phyloP scores from a whole-genome alignment of 2,888 invertebrate genomes.

The Tholera decimalis region DNA sequence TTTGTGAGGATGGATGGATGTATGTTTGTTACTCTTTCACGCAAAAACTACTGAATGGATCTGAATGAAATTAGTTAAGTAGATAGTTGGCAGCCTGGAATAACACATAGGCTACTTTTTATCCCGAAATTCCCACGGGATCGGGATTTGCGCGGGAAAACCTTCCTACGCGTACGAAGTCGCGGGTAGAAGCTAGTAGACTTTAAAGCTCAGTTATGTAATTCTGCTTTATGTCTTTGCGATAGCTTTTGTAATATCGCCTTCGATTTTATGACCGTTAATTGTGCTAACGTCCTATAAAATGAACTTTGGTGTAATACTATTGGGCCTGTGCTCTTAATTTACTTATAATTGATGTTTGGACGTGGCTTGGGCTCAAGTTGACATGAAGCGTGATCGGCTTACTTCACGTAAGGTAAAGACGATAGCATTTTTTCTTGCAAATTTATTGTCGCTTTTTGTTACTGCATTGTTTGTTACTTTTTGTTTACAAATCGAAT shows the following conservation, averaged over 20 bases:
- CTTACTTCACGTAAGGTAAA: background rate
- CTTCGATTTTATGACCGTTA: slow-evolving; percentile 64
- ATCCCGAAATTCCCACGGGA: too few species aligned
- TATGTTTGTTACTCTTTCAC: too few species aligned
- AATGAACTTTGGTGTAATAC: slow-evolving; percentile 48
- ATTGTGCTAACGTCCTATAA: slow-evolving; percentile 68
- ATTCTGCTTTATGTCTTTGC: slow-evolving; percentile 75
- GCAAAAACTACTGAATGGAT: too few species aligned
- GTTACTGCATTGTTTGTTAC: background rate
- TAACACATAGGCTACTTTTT: too few species aligned
- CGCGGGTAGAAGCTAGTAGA: too few species aligned
- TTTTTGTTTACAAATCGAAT: slow-evolving; percentile 22
- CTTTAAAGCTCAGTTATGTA: slow-evolving; percentile 79
- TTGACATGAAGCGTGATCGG: background rate
- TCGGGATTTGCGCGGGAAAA: too few species aligned
- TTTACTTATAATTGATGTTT: slow-evolving; percentile 39
- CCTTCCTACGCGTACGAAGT: too few species aligned
- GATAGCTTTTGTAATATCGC: slow-evolving; percentile 75
- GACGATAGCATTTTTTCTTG: background rate
- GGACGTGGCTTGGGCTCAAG: slow-evolving; percentile 2
- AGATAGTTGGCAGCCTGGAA: too few species aligned
- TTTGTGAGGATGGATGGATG: too few species aligned
- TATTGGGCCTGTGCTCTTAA: slow-evolving; percentile 37
- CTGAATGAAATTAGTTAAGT: too few species aligned
- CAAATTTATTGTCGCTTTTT: slow-evolving; percentile 1